Evolutionary conservation across 2,888 invertebrate species (phyloP), one percentile per base, ranked within the genome.

Genomic region (Copidosoma aretas): DNA sequence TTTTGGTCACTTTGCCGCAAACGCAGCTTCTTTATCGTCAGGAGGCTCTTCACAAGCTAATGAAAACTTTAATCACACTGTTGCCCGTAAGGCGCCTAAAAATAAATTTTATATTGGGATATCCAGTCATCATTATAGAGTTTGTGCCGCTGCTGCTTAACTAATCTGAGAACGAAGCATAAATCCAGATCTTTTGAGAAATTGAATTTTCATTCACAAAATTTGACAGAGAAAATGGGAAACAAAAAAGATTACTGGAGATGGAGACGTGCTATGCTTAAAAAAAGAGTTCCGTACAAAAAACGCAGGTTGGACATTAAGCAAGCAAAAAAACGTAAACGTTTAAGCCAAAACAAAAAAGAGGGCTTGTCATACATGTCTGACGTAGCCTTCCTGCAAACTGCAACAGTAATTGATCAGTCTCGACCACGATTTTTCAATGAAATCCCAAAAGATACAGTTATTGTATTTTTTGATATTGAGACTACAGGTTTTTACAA

Each of bases 51-150:
- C 69, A 12, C 69, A 75, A 61, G 52, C 63, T 14, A 73, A 72
- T 56, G 71, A 73, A 22, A 66, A 60, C 32, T 73, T 71, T n/a
- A 73, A 75, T 24, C 52, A 66, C 64, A 53, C 49, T 10, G 67
- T 73, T 21, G 56, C 62, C 12, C 69, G 70, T 14, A 73, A 75
- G 60, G 68, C 58, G 41, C 73, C 72, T 10, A 75, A 73, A 59
- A 63, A 1, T 25, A 60, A 24, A 21, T 69, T 62, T 66, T 73
- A 73, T 60, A 62, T 58, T 10, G 65, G 49, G 4, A 49, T 10
- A 49, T 49, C 49, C 19, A 49, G 10, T 49, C 49, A 49, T 49
- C 49, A 49, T 19, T 49, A 19, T 15, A 15, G 49, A 15, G 10
- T 49, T 19, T 49, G 4, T 49, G 49, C 49, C 15, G 4, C 49